Evolutionary conservation across 1,140 invertebrate genomes (phyloP), one percentile per base, ranked within the genome.

Genomic region (Drosophila ohnishii): DNA sequence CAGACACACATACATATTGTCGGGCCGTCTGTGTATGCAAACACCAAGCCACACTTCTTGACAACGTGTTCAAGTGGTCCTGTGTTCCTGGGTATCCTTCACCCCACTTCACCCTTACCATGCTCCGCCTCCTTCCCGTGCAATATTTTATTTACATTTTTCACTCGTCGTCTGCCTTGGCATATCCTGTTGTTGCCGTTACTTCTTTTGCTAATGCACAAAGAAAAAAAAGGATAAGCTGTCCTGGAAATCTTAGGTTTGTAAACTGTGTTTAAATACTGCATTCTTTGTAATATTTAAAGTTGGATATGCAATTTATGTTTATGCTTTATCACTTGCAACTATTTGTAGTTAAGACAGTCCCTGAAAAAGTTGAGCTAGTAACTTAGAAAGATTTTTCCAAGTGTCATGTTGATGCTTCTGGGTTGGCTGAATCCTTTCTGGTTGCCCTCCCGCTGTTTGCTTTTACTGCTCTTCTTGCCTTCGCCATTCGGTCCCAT

Each of bases 61-160:
- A 87, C 83, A 87, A 88, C 83, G 83, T 87, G 83, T 86, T 88
- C 84, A 87, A 87, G 83, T 87, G 84, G 72, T 78, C 69, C 75
- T 71, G 42, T 32, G 65, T 34, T 71, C 60, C 75, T 63, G 80
- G 60, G 51, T 39, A 37, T 48, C 10, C 61, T 39, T 45, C 57
- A 39, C 34, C 64, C 34, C 35, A 47, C 53, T 37, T 35, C 51
- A 63, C 37, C 53, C 47, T 3, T 10, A 50, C 30, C 19, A 8
- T 30, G 13, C 62, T 22, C 51, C 63, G 44, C 32, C 19, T 25
- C 35, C 62, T 50, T 57, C 48, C 74, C 66, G 47, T 75, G 84
- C 80, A 77, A 87, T 88, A 87, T 88, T 87, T 87, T 87, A 87
- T 87, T 87, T 87, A 87, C 84, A 87, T 87, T 87, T 86, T 86